Evolutionary conservation across 1,140 invertebrate species (phyloP), one percentile per base, ranked within the genome.

Genomic region (Mercenaria mercenaria): DNA sequence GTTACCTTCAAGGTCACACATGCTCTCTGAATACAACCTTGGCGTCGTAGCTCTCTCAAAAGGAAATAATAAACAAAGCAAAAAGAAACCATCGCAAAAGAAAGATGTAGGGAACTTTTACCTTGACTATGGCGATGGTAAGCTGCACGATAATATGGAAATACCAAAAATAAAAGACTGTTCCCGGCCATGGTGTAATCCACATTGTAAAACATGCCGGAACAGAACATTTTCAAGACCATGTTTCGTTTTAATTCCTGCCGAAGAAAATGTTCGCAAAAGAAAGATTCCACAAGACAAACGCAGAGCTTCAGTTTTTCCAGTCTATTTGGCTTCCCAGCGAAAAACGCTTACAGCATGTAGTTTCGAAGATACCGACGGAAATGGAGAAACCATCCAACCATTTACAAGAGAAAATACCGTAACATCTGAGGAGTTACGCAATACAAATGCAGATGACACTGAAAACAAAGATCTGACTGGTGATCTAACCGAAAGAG

Each of bases 101-200:
- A 72, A 74, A 32, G 29, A 59, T 29, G 20, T 34, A 3, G 56
- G 43, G 11, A 79, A 64, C 37, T 88, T 88, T 39, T 88, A 88
- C 39, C 26, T 88, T 20, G 85, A 88, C 47, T 88, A 88, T 59
- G 85, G 85, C 23, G 85, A 88, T 39, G 85, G 85, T 18, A 76
- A 37, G 32, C 52, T 88, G 34, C 85, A 88, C 37, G 85, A 88
- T n/a, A 64, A 10, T 47, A 61, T 29, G 37, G 74, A 77, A 76
- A 88, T 88, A 43, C 85, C 85, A 32, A 77, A 47, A 47, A 43
- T 79, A 37, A 88, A 79, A 41, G 85, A 88, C 37, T 88, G 85
- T 67, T 77, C 85, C 11, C 29, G 85, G 4, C 85, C 72, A 34
- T 88, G 85, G 85, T 88, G 85, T 43, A 88, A 88, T 32, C 72